A percentile compares a stretch with the other conserved stretches of the same genome.
Evolutionary conservation across 2,888 invertebrate genomes (phyloP).

Genomic region (Troides helena): DNA sequence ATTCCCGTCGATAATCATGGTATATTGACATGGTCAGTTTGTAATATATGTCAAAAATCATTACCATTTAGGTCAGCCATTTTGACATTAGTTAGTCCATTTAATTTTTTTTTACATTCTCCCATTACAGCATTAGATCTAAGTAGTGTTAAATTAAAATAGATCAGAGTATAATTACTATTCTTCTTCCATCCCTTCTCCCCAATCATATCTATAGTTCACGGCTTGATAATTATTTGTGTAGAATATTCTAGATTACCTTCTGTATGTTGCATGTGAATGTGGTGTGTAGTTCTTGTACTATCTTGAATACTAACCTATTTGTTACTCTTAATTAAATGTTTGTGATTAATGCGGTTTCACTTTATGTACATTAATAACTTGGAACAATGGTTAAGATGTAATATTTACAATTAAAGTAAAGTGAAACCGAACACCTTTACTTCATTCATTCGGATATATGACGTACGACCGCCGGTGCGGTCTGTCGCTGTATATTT

Average conservation of each 20-base stretch:
- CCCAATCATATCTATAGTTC: constrained; percentile 16
- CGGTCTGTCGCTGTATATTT: constrained; percentile 61
- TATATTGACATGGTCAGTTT: constrained; percentile 46
- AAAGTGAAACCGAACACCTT: constrained; percentile 52
- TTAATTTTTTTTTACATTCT: constrained; percentile 11
- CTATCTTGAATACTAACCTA: constrained; percentile 31
- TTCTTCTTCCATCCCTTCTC: constrained; percentile 9
- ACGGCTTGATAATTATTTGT: constrained; percentile 24
- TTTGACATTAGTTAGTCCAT: constrained; percentile 49
- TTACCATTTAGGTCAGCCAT: constrained; percentile 46
- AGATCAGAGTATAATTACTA: constrained; percentile 19
- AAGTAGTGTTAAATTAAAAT: not conserved
- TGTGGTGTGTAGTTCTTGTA: constrained; percentile 43
- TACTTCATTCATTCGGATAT: constrained; percentile 32
- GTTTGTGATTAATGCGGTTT: constrained; percentile 28
- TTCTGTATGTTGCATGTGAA: constrained; percentile 57
- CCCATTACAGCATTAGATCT: constrained; percentile 13
- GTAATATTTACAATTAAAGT: not conserved
- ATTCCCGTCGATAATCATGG: constrained; percentile 62
- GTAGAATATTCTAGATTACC: constrained; percentile 29
- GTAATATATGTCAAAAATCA: constrained; percentile 49
- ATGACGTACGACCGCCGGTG: constrained; percentile 35
- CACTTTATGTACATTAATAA: constrained; percentile 10
- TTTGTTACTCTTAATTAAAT: constrained; percentile 21
- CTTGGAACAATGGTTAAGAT: not conserved